Conservation (phyloP, 2,113 vertebrate genomes). For the Siphamia tubifer region DNA sequence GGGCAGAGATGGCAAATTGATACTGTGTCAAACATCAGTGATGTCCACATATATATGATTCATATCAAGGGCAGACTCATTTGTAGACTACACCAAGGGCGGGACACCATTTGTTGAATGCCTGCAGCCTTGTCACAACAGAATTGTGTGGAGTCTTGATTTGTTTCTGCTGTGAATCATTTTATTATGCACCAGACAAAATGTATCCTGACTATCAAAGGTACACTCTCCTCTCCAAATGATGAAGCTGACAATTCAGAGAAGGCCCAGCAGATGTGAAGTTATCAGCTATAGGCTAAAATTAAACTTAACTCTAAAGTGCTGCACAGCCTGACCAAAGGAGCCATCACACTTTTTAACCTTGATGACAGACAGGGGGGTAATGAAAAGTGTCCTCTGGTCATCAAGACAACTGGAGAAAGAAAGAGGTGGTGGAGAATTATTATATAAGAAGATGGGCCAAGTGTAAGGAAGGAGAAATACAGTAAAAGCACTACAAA, state of each 20-base stretch:
- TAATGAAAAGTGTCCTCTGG: neutral
- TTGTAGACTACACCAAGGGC: conserved; percentile 3
- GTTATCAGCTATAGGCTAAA: conserved; percentile 10
- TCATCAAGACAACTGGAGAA: neutral
- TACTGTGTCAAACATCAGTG: conserved; percentile 15
- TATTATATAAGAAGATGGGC: neutral
- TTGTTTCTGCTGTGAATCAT: conserved; percentile 11
- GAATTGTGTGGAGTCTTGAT: neutral
- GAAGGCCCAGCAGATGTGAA: neutral
- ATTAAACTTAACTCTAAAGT: conserved; percentile 28
- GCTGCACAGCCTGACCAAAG: conserved; percentile 11
- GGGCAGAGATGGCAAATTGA: conserved; percentile 31
- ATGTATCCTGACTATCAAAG: neutral
- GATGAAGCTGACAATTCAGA: conserved; percentile 17
- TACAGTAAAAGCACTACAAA: neutral
- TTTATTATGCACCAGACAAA: neutral
- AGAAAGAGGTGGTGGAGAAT: neutral
- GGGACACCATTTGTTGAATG: conserved; percentile 22
- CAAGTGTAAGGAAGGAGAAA: neutral
- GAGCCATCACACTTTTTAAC: conserved; percentile 23
- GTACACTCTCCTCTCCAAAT: neutral
- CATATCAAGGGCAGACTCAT: conserved; percentile 10
- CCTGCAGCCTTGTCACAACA: conserved; percentile 6
- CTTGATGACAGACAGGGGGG: conserved; percentile 15
- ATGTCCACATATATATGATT: conserved; percentile 22